These are phyloP conservation scores for Intellagama lesueurii DNA, from an alignment of 2,797 vertebrate genomes.

Conservation along the genomic window DNA sequence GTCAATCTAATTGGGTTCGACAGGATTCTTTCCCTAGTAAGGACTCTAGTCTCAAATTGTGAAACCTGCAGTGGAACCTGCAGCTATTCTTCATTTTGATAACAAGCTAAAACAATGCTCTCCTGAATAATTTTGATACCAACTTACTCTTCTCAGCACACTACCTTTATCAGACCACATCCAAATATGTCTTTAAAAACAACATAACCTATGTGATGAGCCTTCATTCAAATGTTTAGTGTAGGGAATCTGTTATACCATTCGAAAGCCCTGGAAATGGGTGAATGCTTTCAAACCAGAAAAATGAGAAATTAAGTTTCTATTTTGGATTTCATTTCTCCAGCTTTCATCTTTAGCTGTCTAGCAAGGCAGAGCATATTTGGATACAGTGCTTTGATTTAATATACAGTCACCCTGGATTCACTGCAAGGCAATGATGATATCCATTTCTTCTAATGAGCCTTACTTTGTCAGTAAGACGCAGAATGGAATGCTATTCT, in stretches of 20 bases:
- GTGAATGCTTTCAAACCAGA: background rate
- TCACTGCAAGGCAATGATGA: background rate
- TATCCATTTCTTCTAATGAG: background rate
- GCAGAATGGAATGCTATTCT: background rate
- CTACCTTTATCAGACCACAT: background rate
- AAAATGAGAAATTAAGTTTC: background rate
- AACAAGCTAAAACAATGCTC: background rate
- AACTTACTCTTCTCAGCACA: background rate
- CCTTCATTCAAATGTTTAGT: too few species aligned
- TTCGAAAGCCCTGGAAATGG: background rate
- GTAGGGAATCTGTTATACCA: background rate
- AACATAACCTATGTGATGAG: background rate
- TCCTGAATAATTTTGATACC: background rate
- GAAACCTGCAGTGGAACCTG: background rate
- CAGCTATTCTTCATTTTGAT: background rate
- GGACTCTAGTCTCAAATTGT: background rate
- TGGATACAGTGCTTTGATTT: background rate
- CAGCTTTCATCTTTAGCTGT: background rate
- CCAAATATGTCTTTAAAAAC: background rate
- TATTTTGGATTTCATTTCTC: slow-evolving; percentile 3
- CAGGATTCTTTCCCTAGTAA: background rate
- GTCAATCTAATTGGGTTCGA: background rate
- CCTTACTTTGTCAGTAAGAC: background rate
- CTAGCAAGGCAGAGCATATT: background rate
- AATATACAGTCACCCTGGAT: background rate